Conservation (phyloP, 2,888 invertebrate species). For the Agapostemon virescens region DNA sequence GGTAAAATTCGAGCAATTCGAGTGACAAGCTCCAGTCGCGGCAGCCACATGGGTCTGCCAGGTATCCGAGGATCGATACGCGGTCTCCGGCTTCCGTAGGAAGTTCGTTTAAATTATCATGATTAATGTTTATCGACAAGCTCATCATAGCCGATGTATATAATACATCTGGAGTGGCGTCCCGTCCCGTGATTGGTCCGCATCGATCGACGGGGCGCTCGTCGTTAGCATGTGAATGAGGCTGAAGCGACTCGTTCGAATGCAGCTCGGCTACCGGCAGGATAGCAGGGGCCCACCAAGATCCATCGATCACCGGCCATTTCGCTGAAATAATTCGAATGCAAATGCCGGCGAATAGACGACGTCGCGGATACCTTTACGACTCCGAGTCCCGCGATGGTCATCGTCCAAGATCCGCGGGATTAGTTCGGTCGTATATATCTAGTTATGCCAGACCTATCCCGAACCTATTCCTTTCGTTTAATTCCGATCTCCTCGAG, state of each 20-base stretch:
- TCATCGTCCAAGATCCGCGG: constrained; percentile 31
- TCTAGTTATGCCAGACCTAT: not conserved
- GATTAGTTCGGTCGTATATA: constrained; percentile 34
- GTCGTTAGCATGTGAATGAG: constrained; percentile 76
- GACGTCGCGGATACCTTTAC: constrained; percentile 56
- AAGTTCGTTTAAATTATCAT: constrained; percentile 61
- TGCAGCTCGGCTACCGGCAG: constrained; percentile 58
- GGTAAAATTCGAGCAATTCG: constrained; percentile 41
- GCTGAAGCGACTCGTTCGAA: constrained; percentile 74
- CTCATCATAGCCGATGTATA: constrained; percentile 55
- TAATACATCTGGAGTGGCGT: constrained; percentile 56
- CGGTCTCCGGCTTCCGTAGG: constrained; percentile 43
- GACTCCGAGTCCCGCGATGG: constrained; percentile 57
- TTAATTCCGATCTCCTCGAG: constrained; percentile 16
- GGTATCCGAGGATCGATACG: constrained; percentile 48
- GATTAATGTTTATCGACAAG: constrained; percentile 64
- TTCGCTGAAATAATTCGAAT: constrained; percentile 66
- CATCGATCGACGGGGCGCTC: constrained; percentile 58
- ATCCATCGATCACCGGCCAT: constrained; percentile 72
- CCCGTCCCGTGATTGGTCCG: constrained; percentile 57
- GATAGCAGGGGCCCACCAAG: constrained; percentile 30
- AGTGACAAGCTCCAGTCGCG: constrained; percentile 29
- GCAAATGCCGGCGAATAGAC: constrained; percentile 59
- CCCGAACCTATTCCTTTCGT: not conserved
- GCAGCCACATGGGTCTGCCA: constrained; percentile 11